These are phyloP conservation scores for Drosophila kanekoi DNA, from an alignment of 2,888 invertebrate species.

Conservation along the genomic window DNA sequence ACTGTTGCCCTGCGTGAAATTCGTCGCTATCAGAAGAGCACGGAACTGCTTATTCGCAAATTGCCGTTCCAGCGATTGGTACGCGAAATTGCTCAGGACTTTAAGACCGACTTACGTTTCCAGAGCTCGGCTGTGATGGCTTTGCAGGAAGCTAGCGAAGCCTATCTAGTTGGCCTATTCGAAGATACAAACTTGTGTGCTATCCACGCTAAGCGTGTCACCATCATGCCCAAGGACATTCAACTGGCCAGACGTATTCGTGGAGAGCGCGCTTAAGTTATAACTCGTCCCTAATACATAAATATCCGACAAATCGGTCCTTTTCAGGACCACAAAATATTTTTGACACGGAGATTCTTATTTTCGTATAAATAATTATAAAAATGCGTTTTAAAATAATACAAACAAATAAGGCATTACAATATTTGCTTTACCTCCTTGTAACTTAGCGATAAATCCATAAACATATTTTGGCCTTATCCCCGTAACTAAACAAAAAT, in stretches of 20 bases:
- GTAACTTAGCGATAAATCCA: background rate
- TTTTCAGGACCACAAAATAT: slow-evolving; percentile 46
- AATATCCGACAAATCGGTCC: slow-evolving; percentile 38
- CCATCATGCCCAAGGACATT: too few species aligned
- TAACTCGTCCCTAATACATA: too few species aligned
- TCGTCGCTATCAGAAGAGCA: slow-evolving; percentile 40
- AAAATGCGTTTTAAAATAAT: rapidly evolving
- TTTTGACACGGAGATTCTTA: slow-evolving; percentile 8
- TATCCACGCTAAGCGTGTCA: too few species aligned
- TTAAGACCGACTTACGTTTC: slow-evolving; percentile 41
- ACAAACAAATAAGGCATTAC: slow-evolving; percentile 92
- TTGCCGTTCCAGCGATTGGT: slow-evolving; percentile 31
- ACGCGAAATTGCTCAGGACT: slow-evolving; percentile 40
- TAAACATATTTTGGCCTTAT: too few species aligned
- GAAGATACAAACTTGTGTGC: slow-evolving; percentile 13
- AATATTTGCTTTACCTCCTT: slow-evolving; percentile 84
- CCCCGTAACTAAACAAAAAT: too few species aligned
- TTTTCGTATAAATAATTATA: too few species aligned
- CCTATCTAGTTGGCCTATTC: slow-evolving; percentile 28
- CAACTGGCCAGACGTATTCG: too few species aligned
- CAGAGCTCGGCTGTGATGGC: slow-evolving; percentile 43
- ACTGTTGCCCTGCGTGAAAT: slow-evolving; percentile 37
- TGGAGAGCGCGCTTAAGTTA: too few species aligned
- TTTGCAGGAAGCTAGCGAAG: slow-evolving; percentile 37
- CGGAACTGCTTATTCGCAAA: slow-evolving; percentile 34